A percentile compares a stretch with the other conserved stretches of the same genome.
Conservation (phyloP, 2,888 invertebrate species). For the Liposcelis brunnea region DNA sequence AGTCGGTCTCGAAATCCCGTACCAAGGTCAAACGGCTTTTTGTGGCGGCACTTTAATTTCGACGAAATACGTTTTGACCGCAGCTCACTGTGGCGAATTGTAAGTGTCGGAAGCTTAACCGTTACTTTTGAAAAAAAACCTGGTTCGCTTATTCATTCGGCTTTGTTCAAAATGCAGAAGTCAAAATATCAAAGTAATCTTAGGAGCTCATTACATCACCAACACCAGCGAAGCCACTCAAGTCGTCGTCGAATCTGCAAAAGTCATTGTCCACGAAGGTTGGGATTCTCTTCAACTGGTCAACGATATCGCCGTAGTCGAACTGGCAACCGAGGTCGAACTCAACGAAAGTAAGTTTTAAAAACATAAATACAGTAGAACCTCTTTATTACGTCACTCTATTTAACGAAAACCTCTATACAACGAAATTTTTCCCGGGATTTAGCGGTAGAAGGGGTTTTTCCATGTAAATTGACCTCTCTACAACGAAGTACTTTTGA, state of each 20-base stretch:
- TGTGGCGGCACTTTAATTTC: constrained; percentile 17
- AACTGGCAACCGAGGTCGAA: constrained; percentile 14
- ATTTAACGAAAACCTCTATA: no score
- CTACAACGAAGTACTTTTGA: no score
- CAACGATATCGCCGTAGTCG: constrained; percentile 19
- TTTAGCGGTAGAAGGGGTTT: no score
- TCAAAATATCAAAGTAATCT: constrained; percentile 13
- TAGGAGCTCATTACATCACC: constrained; percentile 16
- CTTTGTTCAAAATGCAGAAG: constrained; percentile 10
- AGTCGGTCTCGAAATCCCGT: constrained; percentile 13
- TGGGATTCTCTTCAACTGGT: constrained; percentile 14
- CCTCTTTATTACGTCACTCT: not conserved
- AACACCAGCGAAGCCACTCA: constrained; percentile 13
- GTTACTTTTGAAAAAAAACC: no score
- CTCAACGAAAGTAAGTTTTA: constrained; percentile 14
- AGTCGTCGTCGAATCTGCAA: constrained; percentile 13
- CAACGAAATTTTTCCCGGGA: no score
- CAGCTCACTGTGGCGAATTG: constrained; percentile 17
- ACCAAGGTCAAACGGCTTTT: constrained; percentile 13
- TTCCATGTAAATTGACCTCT: no score
- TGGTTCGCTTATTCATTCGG: not conserved
- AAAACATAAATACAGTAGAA: not conserved
- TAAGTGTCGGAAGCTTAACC: constrained; percentile 14
- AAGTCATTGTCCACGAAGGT: constrained; percentile 16
- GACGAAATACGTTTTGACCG: constrained; percentile 16